Evolutionary conservation across 1,140 invertebrate species (phyloP).

Genomic region (Thaumatotibia leucotreta): DNA sequence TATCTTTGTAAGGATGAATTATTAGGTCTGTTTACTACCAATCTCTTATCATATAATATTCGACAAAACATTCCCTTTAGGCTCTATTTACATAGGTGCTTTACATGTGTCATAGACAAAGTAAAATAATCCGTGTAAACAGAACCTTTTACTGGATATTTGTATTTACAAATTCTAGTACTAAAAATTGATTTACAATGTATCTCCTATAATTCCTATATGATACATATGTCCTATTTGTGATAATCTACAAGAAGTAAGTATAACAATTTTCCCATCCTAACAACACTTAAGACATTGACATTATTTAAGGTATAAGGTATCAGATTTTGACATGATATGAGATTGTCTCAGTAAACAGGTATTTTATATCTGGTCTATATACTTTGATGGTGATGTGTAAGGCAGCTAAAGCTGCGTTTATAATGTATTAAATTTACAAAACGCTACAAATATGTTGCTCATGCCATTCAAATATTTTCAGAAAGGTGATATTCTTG

Average conservation of each 20-base stretch:
- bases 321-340: not conserved
- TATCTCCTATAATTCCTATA: too few species aligned
- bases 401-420: not conserved
- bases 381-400: not conserved
- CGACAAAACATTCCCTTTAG: not conserved
- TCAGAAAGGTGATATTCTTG: constrained; percentile 69
- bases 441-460: constrained; percentile 44
- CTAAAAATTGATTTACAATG: too few species aligned
- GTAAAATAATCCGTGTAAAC: not conserved
- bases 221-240: not conserved
- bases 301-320: too few species aligned
- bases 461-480: constrained; percentile 65
- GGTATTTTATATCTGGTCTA: constrained; percentile 19
- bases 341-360: not conserved
- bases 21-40: not conserved
- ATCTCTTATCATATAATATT: not conserved
- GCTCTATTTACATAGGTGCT: not conserved
- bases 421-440: not conserved
- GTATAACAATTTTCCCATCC: too few species aligned
- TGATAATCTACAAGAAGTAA: not conserved
- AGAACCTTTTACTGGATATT: not conserved
- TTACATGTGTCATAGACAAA: not conserved
- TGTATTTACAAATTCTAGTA: not conserved
- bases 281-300: not conserved
- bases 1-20: constrained; percentile 18